Percentiles rank a stretch among this genome's conserved stretches.
Evolutionary conservation across 2,888 invertebrate species (phyloP).

Genomic region (Monoplex corrugatus): DNA sequence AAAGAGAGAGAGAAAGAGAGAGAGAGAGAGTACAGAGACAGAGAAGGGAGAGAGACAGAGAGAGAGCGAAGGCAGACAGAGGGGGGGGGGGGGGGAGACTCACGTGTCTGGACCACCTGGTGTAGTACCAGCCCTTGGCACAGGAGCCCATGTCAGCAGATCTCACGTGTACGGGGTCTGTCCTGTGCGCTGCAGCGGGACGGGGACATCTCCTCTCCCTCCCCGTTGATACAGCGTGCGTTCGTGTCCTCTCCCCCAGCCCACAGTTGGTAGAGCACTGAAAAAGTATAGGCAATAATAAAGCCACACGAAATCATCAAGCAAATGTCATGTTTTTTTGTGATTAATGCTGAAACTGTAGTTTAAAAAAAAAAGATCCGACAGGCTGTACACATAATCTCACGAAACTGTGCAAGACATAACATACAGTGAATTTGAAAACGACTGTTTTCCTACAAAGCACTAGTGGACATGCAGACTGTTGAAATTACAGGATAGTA

Average conservation of each 20-base stretch:
- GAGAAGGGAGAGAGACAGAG: background rate
- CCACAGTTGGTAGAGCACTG: constrained; percentile 88
- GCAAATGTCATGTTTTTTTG: no score
- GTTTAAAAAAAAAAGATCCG: no score
- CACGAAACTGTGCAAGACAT: no score
- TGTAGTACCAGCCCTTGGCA: constrained; percentile 84
- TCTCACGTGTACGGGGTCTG: constrained; percentile 84
- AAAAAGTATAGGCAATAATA: no score
- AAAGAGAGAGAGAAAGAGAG: background rate
- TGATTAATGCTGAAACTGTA: no score
- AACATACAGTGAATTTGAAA: no score
- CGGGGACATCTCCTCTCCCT: constrained; percentile 80
- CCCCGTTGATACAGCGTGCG: constrained; percentile 84
- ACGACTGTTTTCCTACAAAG: no score
- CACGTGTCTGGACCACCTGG: constrained; percentile 85
- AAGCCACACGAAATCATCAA: no score
- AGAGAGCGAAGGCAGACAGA: background rate
- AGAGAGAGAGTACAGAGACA: no score
- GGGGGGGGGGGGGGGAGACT: constrained; percentile 69
- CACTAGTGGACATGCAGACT: no score
- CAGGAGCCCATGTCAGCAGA: constrained; percentile 85
- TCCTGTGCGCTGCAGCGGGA: constrained; percentile 82
- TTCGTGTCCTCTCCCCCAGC: constrained; percentile 85
- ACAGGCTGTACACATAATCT: no score
- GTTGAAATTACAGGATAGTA: no score